A percentile compares a stretch with the other conserved stretches of the same genome.
Conservation (phyloP, 2,113 vertebrate species). For the Acanthochromis polyacanthus region DNA sequence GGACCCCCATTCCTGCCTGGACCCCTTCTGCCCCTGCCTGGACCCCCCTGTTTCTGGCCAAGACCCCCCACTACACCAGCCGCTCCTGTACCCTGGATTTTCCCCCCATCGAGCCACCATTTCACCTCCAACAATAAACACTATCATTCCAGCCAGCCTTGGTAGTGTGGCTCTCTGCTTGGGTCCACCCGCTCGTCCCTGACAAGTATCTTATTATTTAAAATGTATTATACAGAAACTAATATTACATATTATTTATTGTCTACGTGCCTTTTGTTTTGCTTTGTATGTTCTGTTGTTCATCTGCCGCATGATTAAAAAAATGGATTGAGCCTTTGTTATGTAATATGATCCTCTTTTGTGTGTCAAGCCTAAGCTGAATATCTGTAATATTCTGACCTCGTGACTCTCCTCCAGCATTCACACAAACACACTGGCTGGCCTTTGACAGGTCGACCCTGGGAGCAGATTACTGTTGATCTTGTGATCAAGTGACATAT, state of each 20-base stretch:
- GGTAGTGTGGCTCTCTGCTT: too few species aligned
- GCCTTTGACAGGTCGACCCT: neutral
- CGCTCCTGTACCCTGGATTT: too few species aligned
- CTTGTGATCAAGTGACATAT: conserved; percentile 42
- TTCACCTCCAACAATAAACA: too few species aligned
- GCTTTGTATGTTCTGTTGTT: neutral
- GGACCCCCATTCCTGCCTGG: too few species aligned
- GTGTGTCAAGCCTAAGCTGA: conserved; percentile 1
- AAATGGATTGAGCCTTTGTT: conserved; percentile 50
- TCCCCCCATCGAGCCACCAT: too few species aligned
- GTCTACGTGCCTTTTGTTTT: neutral
- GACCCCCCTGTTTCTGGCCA: too few species aligned
- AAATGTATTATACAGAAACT: neutral
- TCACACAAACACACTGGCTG: neutral
- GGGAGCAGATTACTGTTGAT: conserved; percentile 25
- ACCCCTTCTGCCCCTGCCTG: too few species aligned
- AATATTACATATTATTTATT: neutral
- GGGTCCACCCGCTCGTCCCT: too few species aligned
- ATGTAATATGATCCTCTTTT: conserved; percentile 51
- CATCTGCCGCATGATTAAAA: conserved; percentile 15
- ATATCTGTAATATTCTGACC: conserved; percentile 40
- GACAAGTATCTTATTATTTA: neutral
- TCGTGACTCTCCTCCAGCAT: conserved; percentile 9
- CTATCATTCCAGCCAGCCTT: too few species aligned
- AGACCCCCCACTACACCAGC: too few species aligned